These are phyloP conservation scores for Heliconius charithonia DNA, from an alignment of 2,888 invertebrate species.

Conservation along the genomic window DNA sequence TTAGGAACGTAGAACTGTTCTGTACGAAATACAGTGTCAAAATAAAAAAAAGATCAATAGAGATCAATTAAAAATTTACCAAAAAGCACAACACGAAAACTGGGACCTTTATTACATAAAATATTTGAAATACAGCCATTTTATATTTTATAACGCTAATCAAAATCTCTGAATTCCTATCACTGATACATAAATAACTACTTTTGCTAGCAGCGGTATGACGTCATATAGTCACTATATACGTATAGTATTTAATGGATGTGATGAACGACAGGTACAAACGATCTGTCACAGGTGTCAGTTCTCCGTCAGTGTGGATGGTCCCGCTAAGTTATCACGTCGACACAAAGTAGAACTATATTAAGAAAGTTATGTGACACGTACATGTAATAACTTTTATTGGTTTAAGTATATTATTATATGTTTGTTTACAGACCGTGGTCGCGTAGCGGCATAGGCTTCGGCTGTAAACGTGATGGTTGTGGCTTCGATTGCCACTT, in stretches of 20 bases:
- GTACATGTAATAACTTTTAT: conserved; percentile 1
- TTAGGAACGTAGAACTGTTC: too few relatives aligned
- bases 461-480: background rate
- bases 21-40: too few relatives aligned
- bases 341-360: conserved; percentile 16
- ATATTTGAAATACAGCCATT: too few relatives aligned
- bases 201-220: background rate
- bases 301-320: conserved; percentile 13
- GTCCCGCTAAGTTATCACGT: conserved; percentile 22
- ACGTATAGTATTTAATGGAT: background rate
- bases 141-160: background rate
- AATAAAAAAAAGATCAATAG: too few relatives aligned
- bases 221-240: background rate
- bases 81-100: too few relatives aligned
- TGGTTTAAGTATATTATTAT: background rate
- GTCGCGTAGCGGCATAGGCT: too few relatives aligned
- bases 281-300: conserved; percentile 35
- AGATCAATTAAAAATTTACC: too few relatives aligned
- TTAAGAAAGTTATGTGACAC: conserved; percentile 8
- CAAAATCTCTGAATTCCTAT: background rate
- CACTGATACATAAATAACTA: background rate
- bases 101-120: too few relatives aligned
- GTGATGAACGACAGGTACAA: conserved; percentile 26
- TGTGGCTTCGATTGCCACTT: background rate
- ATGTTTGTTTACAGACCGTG: background rate